Conservation (phyloP, 2,888 invertebrate species). For the Xylota sylvarum region DNA sequence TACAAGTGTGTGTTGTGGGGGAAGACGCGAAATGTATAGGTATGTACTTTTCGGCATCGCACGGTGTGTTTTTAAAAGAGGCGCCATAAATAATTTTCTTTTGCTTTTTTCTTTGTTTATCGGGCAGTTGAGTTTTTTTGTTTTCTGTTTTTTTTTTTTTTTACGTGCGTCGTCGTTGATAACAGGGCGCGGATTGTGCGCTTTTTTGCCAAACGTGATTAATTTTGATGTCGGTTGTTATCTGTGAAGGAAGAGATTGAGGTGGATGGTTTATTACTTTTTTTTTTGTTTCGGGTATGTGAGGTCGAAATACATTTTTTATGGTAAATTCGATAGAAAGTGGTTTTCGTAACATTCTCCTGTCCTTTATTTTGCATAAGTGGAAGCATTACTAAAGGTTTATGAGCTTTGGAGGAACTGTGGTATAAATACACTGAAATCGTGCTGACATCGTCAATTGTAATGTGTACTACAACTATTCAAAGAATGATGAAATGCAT, state of each 20-base stretch:
- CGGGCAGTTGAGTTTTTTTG: constrained; percentile 13
- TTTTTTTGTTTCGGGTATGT: not conserved
- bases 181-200: constrained; percentile 55
- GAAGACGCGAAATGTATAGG: constrained; percentile 23
- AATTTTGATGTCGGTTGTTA: constrained; percentile 61
- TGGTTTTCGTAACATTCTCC: not conserved
- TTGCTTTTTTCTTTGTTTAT: constrained; percentile 16
- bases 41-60: constrained; percentile 40
- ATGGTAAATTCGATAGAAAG: not conserved
- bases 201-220: constrained; percentile 49
- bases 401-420: not conserved
- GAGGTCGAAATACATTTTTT: constrained; percentile 17
- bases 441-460: too few species aligned
- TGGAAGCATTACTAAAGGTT: not conserved
- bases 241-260: constrained; percentile 20
- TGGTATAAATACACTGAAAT: not conserved
- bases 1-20: not conserved
- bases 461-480: too few species aligned
- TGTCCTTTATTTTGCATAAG: not conserved
- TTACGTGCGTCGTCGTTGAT: constrained; percentile 39
- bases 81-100: constrained; percentile 71
- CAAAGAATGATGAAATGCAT: too few species aligned
- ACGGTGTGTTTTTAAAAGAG: constrained; percentile 42
- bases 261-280: not conserved
- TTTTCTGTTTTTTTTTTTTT: not conserved